Evolutionary conservation across 2,113 vertebrate genomes (phyloP), one percentile per base, ranked within the genome.

Genomic region (Carollia perspicillata): DNA sequence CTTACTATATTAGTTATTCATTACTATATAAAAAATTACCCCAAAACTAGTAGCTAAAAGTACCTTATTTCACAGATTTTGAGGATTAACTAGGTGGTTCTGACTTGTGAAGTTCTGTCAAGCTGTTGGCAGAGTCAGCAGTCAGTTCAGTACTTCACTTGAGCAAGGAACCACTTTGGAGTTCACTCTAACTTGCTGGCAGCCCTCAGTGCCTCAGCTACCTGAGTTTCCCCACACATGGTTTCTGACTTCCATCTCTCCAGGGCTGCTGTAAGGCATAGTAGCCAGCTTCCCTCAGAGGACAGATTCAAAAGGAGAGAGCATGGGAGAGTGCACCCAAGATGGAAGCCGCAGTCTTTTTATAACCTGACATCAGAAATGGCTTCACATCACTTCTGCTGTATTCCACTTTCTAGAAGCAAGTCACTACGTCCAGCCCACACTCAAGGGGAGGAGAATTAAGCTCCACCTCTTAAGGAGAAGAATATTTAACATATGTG

Each of bases 211-310:
- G 58, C 40, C 18, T 66, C 1, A 20, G 26, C 47, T 35, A 8
- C 49, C 16, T 30, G 22, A 22, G 3, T 30, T 10, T 66, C 18
- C n/a, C 11, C 1, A 3, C 8, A 17, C 0, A 0, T 6, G 2
- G 4, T 18, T 30, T n/a, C 6, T 49, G 23, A 2, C 17, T 28
- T 66, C 22, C 6, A 5, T 37, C 35, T 60, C 9, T 40, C 26
- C 23, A 37, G 5, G n/a, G 17, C 20, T 91, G 44, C 51, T 69
- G 1, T 5, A n/a, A 75, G 53, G 10, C 20, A 8, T 37, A 37
- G n/a, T 23, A n/a, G 3, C 28, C 12, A 3, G 1, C 9, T 68
- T 44, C 18, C 10, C 44, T 66, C 28, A 65, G 44, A 80, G 40
- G 4, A 58, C 16, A 51, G 11, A 14, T 3, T 55, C 30, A 49